Evolutionary conservation across 2,113 vertebrate genomes (phyloP).

Genomic region (Ondatra zibethicus): DNA sequence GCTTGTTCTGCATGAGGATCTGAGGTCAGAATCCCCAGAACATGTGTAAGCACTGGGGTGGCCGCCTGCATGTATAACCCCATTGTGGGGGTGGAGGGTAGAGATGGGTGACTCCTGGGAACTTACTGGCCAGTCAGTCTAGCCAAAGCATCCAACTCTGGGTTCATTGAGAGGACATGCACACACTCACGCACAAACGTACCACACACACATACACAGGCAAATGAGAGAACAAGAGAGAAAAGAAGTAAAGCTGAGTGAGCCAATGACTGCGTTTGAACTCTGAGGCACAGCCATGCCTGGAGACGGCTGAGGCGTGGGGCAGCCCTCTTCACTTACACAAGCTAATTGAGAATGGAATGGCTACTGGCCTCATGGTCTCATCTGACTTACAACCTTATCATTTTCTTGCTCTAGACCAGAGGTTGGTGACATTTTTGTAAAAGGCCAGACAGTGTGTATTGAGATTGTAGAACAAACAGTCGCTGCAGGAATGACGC

Average conservation of each 20-base stretch:
- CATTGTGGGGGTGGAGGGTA: neutral
- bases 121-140: neutral
- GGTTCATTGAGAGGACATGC: neutral
- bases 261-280: neutral
- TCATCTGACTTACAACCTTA: neutral
- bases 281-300: neutral
- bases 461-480: neutral
- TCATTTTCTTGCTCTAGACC: neutral
- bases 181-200: accelerated
- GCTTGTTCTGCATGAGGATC: too few relatives aligned
- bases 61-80: too few relatives aligned
- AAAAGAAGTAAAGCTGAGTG: neutral
- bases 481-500: neutral
- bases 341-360: neutral
- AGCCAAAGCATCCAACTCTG: neutral
- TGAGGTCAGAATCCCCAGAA: neutral
- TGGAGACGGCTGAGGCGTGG: neutral
- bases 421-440: neutral
- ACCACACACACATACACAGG: neutral
- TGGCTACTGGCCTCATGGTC: neutral
- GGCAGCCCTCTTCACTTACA: neutral
- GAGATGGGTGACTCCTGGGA: neutral
- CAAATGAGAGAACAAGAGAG: neutral
- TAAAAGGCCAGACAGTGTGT: neutral
- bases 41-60: neutral